phyloP scores from a whole-genome alignment of 1,140 invertebrate genomes.

The Musca vetustissima region DNA sequence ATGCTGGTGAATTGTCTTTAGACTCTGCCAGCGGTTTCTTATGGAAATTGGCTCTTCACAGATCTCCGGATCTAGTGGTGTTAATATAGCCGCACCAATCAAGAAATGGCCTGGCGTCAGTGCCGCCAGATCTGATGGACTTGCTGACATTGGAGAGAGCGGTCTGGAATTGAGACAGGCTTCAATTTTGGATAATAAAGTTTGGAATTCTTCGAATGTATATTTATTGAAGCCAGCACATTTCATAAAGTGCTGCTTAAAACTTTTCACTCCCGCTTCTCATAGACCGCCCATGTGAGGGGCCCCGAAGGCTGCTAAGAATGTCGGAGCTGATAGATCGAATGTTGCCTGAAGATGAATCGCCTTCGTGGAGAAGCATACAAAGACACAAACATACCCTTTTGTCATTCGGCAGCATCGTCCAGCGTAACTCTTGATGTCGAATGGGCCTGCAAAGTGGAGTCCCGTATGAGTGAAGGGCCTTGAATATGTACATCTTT shows the following conservation, averaged over 20 bases:
- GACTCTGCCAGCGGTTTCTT: not conserved
- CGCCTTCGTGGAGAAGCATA: too few species aligned
- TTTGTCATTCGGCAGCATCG: too few species aligned
- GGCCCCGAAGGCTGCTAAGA: constrained; percentile 44
- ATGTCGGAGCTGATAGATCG: too few species aligned
- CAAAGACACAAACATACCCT: too few species aligned
- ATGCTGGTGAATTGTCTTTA: too few species aligned
- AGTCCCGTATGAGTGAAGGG: too few species aligned
- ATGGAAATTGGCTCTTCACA: not conserved
- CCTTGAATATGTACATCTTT: too few species aligned
- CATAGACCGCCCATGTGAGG: too few species aligned
- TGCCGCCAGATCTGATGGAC: not conserved
- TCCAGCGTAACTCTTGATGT: constrained; percentile 28
- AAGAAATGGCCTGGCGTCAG: not conserved
- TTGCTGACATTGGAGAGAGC: not conserved
- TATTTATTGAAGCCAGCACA: not conserved
- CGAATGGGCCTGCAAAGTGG: constrained; percentile 37
- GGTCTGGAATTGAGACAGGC: constrained; percentile 1
- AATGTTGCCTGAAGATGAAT: too few species aligned
- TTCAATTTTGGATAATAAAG: not conserved
- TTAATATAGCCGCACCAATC: not conserved
- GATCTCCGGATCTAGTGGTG: not conserved
- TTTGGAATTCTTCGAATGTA: not conserved
- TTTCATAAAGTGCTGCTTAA: not conserved
- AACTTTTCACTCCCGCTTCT: too few species aligned